phyloP scores from a whole-genome alignment of 2,888 invertebrate genomes.

The Cremastinae sp. region DNA sequence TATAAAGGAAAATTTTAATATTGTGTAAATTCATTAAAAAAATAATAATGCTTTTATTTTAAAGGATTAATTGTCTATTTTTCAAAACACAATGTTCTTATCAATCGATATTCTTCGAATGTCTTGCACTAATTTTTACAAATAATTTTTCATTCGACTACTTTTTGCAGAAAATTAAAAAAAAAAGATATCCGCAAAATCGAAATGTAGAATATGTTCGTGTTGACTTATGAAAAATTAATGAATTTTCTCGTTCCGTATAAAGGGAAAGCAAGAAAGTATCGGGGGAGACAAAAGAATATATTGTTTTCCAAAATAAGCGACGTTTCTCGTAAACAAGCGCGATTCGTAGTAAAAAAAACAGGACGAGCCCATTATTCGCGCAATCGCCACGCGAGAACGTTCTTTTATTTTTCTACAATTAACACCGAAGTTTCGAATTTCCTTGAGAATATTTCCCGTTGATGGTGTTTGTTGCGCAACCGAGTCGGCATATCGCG shows the following conservation, averaged over 20 bases:
- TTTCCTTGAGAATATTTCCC: constrained; percentile 5
- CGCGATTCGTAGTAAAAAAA: neutral
- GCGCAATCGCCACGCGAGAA: neutral
- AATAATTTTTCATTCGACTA: too few species aligned
- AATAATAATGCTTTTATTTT: too few species aligned
- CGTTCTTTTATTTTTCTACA: neutral
- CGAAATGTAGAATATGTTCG: too few species aligned
- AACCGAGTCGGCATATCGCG: neutral
- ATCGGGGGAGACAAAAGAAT: neutral
- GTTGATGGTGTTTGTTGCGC: constrained; percentile 4
- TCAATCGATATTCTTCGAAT: too few species aligned
- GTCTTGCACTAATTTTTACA: too few species aligned
- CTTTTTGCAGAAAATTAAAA: too few species aligned
- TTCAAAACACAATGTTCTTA: too few species aligned
- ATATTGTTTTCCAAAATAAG: constrained; percentile 9
- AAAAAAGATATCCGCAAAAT: too few species aligned
- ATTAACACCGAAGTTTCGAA: constrained; percentile 1
- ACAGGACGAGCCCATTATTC: constrained; percentile 1
- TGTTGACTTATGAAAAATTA: too few species aligned
- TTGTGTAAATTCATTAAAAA: too few species aligned
- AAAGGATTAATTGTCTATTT: too few species aligned
- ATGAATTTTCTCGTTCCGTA: too few species aligned
- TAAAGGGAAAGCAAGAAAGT: neutral
- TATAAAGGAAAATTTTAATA: neutral
- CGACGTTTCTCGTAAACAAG: constrained; percentile 3